Percentiles rank a stretch among this genome's conserved stretches.
Evolutionary conservation across 2,888 invertebrate genomes (phyloP).

Genomic region (Eupeodes latifasciatus): DNA sequence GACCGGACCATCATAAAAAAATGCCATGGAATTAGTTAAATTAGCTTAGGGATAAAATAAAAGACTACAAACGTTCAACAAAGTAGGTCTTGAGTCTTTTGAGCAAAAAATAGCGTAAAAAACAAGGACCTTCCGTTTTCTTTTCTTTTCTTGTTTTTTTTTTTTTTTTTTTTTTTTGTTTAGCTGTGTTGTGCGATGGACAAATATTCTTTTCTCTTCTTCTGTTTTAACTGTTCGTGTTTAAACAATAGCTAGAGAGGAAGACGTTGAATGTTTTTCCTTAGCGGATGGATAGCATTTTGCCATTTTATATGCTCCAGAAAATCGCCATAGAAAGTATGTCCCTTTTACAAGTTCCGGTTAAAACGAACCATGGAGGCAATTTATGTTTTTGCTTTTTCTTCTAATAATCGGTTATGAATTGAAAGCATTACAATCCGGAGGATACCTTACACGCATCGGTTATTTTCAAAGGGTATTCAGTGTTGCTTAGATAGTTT

Average conservation of each 20-base stretch:
- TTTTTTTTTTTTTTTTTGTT: not conserved
- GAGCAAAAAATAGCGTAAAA: conserved; percentile 4
- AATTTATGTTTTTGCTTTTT: conserved; percentile 30
- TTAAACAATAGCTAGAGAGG: conserved; percentile 53
- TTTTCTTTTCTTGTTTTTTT: conserved; percentile 25
- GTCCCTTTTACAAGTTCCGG: conserved; percentile 55
- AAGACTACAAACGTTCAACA: not conserved
- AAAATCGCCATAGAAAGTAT: conserved; percentile 65
- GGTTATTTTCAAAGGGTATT: conserved; percentile 2
- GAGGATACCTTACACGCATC: conserved; percentile 33
- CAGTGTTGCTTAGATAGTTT: not conserved
- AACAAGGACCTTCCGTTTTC: conserved; percentile 53
- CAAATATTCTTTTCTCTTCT: conserved; percentile 32
- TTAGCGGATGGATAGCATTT: conserved; percentile 61
- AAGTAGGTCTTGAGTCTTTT: conserved; percentile 44
- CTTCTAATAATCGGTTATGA: conserved; percentile 31
- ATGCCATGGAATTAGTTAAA: conserved; percentile 57
- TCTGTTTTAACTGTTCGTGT: conserved; percentile 39
- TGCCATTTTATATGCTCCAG: conserved; percentile 72
- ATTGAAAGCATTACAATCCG: conserved; percentile 27
- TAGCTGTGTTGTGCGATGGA: not conserved
- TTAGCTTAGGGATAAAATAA: conserved; percentile 37
- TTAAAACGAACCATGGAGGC: conserved; percentile 35
- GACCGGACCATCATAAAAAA: conserved; percentile 64
- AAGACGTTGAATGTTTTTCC: conserved; percentile 46